Conservation (phyloP, 1,140 invertebrate genomes). For the Aphaenogaster rudis region DNA sequence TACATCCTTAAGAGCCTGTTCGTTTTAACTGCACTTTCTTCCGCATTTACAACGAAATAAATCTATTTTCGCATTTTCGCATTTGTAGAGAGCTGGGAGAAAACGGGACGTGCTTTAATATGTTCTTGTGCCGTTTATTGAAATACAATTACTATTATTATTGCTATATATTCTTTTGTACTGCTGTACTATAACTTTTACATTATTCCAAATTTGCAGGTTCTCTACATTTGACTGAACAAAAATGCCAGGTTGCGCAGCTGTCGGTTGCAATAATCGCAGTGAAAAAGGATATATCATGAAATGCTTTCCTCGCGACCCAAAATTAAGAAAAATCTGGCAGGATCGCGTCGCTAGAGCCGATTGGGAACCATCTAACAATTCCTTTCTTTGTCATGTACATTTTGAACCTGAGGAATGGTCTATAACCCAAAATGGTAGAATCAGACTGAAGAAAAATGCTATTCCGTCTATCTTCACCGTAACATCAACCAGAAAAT, state of each 20-base stretch:
- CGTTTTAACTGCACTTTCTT: background rate
- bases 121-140: background rate
- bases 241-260: constrained; percentile 84
- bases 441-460: constrained; percentile 82
- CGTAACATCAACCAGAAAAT: constrained; percentile 81
- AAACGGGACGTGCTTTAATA: background rate
- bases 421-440: constrained; percentile 79
- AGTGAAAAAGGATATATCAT: constrained; percentile 85
- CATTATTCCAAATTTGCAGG: constrained; percentile 22
- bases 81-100: background rate
- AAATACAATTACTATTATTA: background rate
- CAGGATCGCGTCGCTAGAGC: constrained; percentile 82
- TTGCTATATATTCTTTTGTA: background rate
- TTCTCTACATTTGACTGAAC: constrained; percentile 28
- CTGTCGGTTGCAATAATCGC: constrained; percentile 84
- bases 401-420: constrained; percentile 83
- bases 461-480: constrained; percentile 83
- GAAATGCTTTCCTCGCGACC: constrained; percentile 85
- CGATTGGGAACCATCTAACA: constrained; percentile 85
- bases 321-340: constrained; percentile 82
- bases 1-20: background rate
- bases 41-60: background rate
- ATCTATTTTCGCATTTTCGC: background rate
- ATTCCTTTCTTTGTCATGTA: constrained; percentile 84
- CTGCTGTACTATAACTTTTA: background rate